Conservation (phyloP, 2,113 vertebrate species). For the Perca flavescens region DNA sequence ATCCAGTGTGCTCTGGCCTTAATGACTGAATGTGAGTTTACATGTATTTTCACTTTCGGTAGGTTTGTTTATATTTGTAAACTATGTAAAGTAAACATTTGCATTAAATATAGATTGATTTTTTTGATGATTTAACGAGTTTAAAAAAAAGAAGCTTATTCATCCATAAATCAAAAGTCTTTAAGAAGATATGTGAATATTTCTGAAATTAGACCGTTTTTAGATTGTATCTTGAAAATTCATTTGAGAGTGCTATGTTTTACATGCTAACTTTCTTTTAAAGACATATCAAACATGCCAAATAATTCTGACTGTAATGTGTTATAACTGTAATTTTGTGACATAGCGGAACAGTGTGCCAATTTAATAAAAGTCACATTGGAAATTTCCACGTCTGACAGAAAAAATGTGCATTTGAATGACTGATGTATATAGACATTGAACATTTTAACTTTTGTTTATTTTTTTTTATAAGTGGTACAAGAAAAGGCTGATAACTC, state of each 20-base stretch:
- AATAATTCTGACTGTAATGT: conserved; percentile 64
- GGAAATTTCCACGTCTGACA: conserved; percentile 25
- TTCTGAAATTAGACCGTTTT: conserved; percentile 29
- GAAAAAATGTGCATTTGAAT: conserved; percentile 12
- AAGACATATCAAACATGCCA: conserved; percentile 56
- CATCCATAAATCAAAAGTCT: conserved; percentile 33
- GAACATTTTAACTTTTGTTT: conserved; percentile 11
- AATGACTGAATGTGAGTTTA: conserved; percentile 60
- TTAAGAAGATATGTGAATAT: conserved; percentile 48
- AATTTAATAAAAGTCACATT: conserved; percentile 72
- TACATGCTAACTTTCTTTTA: conserved; percentile 53
- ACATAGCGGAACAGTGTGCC: conserved; percentile 64
- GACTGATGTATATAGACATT: not conserved
- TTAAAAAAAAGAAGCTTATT: conserved; percentile 3
- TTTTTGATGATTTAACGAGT: conserved; percentile 33
- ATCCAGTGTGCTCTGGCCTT: conserved; percentile 62
- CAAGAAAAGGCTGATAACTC: not conserved
- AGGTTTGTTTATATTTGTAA: conserved; percentile 73
- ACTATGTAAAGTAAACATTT: conserved; percentile 67
- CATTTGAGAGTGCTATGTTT: conserved; percentile 47
- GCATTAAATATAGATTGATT: conserved; percentile 43
- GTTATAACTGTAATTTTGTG: conserved; percentile 71
- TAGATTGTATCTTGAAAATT: conserved; percentile 44
- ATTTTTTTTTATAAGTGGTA: not conserved
- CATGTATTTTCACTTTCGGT: conserved; percentile 49